Percentiles rank a stretch among this genome's conserved stretches.
Evolutionary conservation across 2,888 invertebrate species (phyloP).

Genomic region (Brassicogethes aeneus): DNA sequence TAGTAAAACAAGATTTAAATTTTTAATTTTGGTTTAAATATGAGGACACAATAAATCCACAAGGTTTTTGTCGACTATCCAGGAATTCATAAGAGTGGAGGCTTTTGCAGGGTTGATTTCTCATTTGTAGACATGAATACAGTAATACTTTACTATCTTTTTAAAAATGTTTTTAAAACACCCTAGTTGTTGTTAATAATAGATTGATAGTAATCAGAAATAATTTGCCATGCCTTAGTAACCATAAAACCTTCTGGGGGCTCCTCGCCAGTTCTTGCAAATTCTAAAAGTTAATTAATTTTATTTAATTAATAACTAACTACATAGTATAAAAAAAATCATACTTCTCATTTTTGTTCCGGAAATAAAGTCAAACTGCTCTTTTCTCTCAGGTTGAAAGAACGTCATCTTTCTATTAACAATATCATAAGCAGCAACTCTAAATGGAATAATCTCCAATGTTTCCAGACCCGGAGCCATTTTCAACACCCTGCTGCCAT

Average conservation of each 20-base stretch:
- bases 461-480: slow-evolving; percentile 86
- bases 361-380: slow-evolving; percentile 92
- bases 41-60: no score
- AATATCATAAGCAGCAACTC: slow-evolving; percentile 95
- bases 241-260: slow-evolving; percentile 98
- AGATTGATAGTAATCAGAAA: slow-evolving; percentile 63
- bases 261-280: slow-evolving; percentile 68
- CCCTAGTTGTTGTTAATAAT: neutral
- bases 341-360: slow-evolving; percentile 85
- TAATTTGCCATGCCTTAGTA: slow-evolving; percentile 81
- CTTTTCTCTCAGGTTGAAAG: slow-evolving; percentile 78
- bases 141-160: no score
- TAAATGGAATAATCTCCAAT: slow-evolving; percentile 92
- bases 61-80: no score
- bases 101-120: no score
- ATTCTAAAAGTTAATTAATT: slow-evolving; percentile 27
- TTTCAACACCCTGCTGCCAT: slow-evolving; percentile 82
- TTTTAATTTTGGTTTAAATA: no score
- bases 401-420: slow-evolving; percentile 78
- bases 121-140: no score
- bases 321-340: no score
- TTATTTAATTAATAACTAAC: neutral
- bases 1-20: no score
- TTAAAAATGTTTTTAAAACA: no score
- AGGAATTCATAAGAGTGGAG: no score